These are phyloP conservation scores for Palloptera scutellata DNA, from an alignment of 2,888 invertebrate species.

Conservation along the genomic window DNA sequence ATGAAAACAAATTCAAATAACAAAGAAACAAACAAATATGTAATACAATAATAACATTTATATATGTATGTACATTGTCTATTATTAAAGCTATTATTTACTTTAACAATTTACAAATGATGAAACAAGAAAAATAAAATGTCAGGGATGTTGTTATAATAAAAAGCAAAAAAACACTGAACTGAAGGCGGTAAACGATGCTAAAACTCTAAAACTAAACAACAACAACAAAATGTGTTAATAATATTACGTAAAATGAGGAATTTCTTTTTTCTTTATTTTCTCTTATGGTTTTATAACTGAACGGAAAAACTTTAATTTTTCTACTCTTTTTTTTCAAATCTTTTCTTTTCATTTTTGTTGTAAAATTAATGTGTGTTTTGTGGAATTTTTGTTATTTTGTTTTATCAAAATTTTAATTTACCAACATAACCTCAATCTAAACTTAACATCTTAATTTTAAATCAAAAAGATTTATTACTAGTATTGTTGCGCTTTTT, in stretches of 20 bases:
- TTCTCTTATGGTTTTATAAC: not conserved
- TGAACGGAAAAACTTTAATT: not conserved
- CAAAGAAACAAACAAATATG: not conserved
- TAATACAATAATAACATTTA: not conserved
- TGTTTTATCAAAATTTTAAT: too few species aligned
- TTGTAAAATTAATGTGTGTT: too few species aligned
- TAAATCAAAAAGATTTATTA: too few species aligned
- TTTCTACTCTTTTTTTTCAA: slow-evolving; percentile 8
- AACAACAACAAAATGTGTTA: slow-evolving; percentile 10
- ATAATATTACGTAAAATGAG: not conserved
- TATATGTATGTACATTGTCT: too few species aligned
- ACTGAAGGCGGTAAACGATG: not conserved
- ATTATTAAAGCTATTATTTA: too few species aligned
- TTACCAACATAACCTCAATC: too few species aligned
- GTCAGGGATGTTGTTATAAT: too few species aligned
- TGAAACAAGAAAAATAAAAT: too few species aligned
- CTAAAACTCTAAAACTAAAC: not conserved
- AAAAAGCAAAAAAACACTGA: slow-evolving; percentile 7
- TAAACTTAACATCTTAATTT: too few species aligned
- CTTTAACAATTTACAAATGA: too few species aligned
- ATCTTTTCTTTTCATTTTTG: not conserved
- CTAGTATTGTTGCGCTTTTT: too few species aligned
- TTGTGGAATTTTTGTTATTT: too few species aligned
- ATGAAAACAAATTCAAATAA: not conserved
- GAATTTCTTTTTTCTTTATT: slow-evolving; percentile 3